Base-by-base conservation (phyloP, 2,113 vertebrate genomes). In the Corythoichthys haematopterus region DNA sequence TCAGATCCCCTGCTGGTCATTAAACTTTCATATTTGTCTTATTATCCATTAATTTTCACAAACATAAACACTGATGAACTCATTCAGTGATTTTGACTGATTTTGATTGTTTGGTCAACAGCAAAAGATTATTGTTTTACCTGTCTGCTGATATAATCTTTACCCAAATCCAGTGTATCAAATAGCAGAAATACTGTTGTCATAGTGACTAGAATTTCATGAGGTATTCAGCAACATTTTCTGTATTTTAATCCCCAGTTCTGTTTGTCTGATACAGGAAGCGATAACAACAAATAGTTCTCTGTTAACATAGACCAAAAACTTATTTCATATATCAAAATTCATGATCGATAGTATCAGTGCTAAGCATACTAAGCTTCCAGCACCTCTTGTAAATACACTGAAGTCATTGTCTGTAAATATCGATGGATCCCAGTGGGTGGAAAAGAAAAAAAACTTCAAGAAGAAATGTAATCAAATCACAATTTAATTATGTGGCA, bases 371-470 rank as follows among this genome's bases (percentile, higher is more conserved):
- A 13, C 33, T 33, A 12, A 35, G 8, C 11, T 56, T 13, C 11
- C 9, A 35, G 2, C 12, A 13, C 11, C 11, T 20, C 38, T 33
- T 33, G 52, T 33, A 55, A 55, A 55, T 55, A 11, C 20, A 12
- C 28, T 12, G 2, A 55, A 55, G n/a, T 55, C 16, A 51, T n/a
- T n/a, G 16, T 53, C 55, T 36, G 11, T 12, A 62, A 46, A 46
- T 46, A 47, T 45, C 59, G 20, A 57, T 15, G 55, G 4, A 13
- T 57, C 11, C 60, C 40, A 46, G 60, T 11, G 6, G 8, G 16
- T 33, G 10, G 20, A 62, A 38, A 36, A 60, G 28, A 64, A 13
- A 52, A 66, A 46, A 58, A 84, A 69, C 60, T 66, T 62, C 75
- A 73, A 63, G 63, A 73, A 58, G 51, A 58, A 10, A 58, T 28